Evolutionary conservation across 1,140 invertebrate species (phyloP), one percentile per base, ranked within the genome.

Genomic region (Aphelinus atriplicis): DNA sequence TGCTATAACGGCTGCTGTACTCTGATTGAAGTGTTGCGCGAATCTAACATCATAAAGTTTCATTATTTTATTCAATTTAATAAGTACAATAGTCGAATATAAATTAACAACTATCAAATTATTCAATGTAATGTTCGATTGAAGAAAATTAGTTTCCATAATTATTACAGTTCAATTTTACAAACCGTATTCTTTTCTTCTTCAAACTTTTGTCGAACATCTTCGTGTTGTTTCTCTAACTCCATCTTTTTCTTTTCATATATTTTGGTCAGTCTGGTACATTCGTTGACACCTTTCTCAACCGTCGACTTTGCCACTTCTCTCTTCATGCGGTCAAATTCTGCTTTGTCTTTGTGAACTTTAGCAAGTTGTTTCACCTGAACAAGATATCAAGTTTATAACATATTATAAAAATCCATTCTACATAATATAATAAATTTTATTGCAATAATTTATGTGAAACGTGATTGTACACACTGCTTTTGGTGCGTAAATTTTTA

Each of bases 311-410:
- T 92, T 26, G 90, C 90, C 2, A 94, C 92, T 86, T 95, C 94
- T 50, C 93, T 86, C 80, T 94, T 94, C 84, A 94, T 92, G 78
- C 92, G 91, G 76, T 84, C 93, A 76, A 98, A 90, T 85, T 98
- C 97, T 80, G 97, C 95, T 82, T 96, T 94, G 83, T 98, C 96
- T 80, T 91, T 93, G 81, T 95, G 94, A 75, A 92, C 92, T 79
- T 95, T 94, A 10, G 92, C 90, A 64, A 96, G 86, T 50, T 90
- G 91, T 84, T 96, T 96, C 57, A 88, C 83, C 87, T 88, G 63
- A 26, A 26, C 26, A 26, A 26, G 26, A 26, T 0, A 26, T 26
- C 26, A 26, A 26, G 26, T 26, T 26, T 26, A 26, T 26, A 26
- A 26, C 26, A 26, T 26, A 26, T 26, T 26, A 26, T 26, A 26